Percentiles rank a stretch among this genome's conserved stretches.
Evolutionary conservation across 1,140 invertebrate genomes (phyloP).

Genomic region (Drosophila kurseongensis): DNA sequence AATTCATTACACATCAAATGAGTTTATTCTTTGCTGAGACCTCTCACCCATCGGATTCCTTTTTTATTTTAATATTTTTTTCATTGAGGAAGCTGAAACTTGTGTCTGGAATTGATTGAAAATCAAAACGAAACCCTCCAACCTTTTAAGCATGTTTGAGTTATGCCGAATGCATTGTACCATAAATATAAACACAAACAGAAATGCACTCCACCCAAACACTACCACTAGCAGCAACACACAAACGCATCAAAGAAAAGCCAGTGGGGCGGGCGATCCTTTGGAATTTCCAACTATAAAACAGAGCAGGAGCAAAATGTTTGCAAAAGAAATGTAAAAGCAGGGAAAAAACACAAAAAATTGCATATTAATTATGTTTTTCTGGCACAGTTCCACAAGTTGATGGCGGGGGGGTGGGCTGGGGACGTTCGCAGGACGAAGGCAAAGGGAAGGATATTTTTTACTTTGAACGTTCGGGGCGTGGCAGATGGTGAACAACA

Average conservation of each 20-base stretch:
- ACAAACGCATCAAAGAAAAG: conserved; percentile 60
- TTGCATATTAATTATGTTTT: conserved; percentile 83
- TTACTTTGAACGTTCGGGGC: conserved; percentile 55
- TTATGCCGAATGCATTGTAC: conserved; percentile 75
- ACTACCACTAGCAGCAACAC: conserved; percentile 8
- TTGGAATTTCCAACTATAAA: conserved; percentile 55
- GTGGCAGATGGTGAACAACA: conserved; percentile 33
- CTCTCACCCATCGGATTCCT: conserved; percentile 3
- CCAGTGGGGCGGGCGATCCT: conserved; percentile 26
- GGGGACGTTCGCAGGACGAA: neutral
- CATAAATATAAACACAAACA: conserved; percentile 72
- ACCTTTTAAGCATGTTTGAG: conserved; percentile 75
- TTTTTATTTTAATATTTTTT: conserved; percentile 1
- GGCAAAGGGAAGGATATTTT: conserved; percentile 28
- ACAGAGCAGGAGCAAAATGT: conserved; percentile 51
- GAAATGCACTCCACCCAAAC: conserved; percentile 19
- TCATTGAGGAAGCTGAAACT: neutral
- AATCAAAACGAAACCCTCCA: conserved; percentile 74
- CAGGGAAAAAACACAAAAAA: conserved; percentile 69
- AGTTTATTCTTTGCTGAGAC: neutral
- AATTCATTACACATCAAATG: neutral
- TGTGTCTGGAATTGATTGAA: conserved; percentile 61
- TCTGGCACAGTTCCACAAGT: conserved; percentile 72
- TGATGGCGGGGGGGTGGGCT: conserved; percentile 15
- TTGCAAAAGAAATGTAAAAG: conserved; percentile 53